phyloP scores from a whole-genome alignment of 2,797 vertebrate species.

The Cossypha polioptera region DNA sequence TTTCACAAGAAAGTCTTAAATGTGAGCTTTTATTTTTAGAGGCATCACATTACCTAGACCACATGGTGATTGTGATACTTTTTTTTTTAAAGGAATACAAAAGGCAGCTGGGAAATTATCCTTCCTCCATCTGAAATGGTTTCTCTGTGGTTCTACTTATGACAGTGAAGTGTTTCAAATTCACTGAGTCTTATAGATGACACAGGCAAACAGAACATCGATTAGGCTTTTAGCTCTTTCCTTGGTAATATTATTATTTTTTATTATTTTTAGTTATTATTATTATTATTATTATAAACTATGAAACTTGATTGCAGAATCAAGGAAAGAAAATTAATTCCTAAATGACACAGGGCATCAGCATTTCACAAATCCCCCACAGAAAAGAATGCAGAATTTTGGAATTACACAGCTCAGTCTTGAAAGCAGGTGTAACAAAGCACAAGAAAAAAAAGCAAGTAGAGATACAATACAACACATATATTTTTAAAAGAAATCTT shows the following conservation, averaged over 20 bases:
- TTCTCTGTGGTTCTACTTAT: not conserved
- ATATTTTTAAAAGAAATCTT: not conserved
- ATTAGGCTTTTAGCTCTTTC: not conserved
- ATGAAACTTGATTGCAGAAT: not conserved
- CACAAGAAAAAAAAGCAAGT: not conserved
- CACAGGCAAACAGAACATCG: not conserved
- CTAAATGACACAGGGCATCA: not conserved
- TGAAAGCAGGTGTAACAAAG: not conserved
- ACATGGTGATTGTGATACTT: not conserved
- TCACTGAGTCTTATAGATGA: not conserved
- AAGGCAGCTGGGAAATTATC: not conserved
- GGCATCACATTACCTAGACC: not conserved
- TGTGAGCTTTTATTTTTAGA: not conserved
- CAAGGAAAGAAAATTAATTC: not conserved
- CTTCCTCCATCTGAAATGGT: not conserved
- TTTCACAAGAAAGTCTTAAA: not conserved
- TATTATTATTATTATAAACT: not conserved
- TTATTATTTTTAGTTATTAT: not conserved
- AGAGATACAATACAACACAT: not conserved
- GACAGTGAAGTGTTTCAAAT: not conserved
- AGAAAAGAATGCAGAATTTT: not conserved
- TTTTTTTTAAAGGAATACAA: not conserved
- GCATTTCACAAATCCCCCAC: accelerated
- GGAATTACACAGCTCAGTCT: not conserved
- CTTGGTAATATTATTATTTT: not conserved